A percentile compares a stretch with the other conserved stretches of the same genome.
These are phyloP conservation scores for Ramazzottius varieornatus DNA, from an alignment of 2,888 invertebrate species.

Conservation along the genomic window DNA sequence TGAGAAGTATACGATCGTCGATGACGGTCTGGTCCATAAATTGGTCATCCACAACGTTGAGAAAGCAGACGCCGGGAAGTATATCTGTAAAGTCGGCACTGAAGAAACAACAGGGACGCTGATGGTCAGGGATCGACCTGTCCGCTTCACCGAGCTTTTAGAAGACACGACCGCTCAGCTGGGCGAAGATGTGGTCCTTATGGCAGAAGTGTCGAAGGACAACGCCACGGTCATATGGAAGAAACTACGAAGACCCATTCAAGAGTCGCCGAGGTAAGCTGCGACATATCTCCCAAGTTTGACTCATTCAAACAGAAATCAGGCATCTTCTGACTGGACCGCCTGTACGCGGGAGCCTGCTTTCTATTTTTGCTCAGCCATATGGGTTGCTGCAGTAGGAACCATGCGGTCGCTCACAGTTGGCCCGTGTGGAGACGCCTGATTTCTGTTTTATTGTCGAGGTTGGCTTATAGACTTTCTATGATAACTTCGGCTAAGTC, in stretches of 20 bases:
- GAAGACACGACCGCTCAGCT: neutral
- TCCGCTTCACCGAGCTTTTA: neutral
- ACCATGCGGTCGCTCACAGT: too few relatives aligned
- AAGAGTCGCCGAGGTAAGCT: conserved; percentile 6
- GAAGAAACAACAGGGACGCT: neutral
- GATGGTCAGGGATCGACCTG: neutral
- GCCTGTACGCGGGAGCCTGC: too few relatives aligned
- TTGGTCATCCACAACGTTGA: neutral
- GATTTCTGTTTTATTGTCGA: too few relatives aligned
- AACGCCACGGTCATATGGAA: neutral
- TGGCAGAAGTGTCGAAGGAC: neutral
- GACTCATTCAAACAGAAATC: too few relatives aligned
- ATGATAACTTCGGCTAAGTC: too few relatives aligned
- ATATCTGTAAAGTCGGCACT: neutral
- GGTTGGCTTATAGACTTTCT: too few relatives aligned
- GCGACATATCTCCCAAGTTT: too few relatives aligned
- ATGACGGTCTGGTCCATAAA: neutral
- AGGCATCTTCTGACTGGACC: too few relatives aligned
- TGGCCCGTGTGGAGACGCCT: too few relatives aligned
- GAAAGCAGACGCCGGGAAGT: neutral
- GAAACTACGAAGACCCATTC: neutral
- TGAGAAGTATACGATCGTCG: neutral
- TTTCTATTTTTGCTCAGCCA: too few relatives aligned
- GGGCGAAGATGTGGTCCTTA: neutral
- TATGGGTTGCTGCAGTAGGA: too few relatives aligned